Evolutionary conservation across 2,113 vertebrate species (phyloP), one percentile per base, ranked within the genome.

Genomic region (Thunnus maccoyii): DNA sequence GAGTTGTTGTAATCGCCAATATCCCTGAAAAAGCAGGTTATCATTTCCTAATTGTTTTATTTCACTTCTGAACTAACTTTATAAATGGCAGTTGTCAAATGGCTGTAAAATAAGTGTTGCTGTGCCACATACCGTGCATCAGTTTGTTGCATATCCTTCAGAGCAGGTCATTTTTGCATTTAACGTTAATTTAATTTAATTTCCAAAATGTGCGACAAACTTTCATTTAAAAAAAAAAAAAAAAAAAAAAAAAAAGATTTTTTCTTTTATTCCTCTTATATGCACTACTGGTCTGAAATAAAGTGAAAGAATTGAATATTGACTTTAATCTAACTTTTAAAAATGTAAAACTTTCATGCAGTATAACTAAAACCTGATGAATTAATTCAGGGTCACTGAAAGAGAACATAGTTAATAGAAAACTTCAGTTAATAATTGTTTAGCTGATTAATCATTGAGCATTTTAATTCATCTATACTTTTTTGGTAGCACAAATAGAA

Each of bases 1-100:
- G 27, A 27, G 76, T 22, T 60, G 52, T 72, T 82, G 22, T 32
- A 61, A 56, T 62, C 57, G 71, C 12, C 64, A 65, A 22, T 48
- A 27, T 64, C 17, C 12, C 5, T 16, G 11, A 41, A 41, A 41
- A 9, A 63, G 44, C 4, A 18, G 2, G 46, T 11, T 36, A 78
- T 57, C 16, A 2, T 50, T 52, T 27, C 3, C 18, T 61, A 0
- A 67, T 57, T 15, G 50, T 18, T 41, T 10, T 36, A 17, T 8
- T 62, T 83, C 12, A 62, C 4, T 36, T 51, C 18, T 18, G 3
- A 50, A 61, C 2, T 5, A 58, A 32, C 7, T 18, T 30, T 17
- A n/a, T 15, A 52, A 54, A 5, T 3, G 8, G 6, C 18, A 55
- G 20, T 10, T 52, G 25, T 30, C 15, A 61, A 15, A 44, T 63